Evolutionary conservation across 2,797 vertebrate genomes (phyloP).

Genomic region (Pseudochirops corinnae): DNA sequence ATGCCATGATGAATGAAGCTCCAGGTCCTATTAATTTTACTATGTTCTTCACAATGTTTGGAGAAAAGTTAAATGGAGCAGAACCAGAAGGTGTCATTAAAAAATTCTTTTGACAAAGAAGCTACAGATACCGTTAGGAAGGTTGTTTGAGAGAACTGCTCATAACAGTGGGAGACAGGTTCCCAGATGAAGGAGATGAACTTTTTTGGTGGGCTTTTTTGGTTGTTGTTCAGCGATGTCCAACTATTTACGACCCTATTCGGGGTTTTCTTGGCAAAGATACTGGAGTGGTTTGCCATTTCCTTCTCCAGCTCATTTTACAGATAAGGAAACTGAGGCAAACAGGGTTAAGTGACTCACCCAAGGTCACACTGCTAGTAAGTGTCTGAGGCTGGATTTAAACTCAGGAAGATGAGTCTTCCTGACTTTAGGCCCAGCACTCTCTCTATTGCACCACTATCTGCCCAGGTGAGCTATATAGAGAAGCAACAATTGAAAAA

Average conservation of each 20-base stretch:
- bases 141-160: neutral
- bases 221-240: neutral
- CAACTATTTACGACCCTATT: neutral
- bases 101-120: constrained; percentile 94
- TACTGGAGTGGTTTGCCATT: neutral
- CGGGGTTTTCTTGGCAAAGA: neutral
- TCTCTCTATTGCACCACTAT: neutral
- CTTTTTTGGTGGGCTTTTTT: neutral
- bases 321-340: neutral
- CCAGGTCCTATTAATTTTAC: constrained; percentile 82
- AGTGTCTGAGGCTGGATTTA: neutral
- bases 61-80: constrained; percentile 94
- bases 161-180: neutral
- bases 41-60: constrained; percentile 97
- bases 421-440: neutral
- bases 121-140: constrained; percentile 87
- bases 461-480: neutral
- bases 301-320: neutral
- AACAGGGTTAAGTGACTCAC: neutral
- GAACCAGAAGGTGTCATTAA: constrained; percentile 93
- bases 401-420: neutral
- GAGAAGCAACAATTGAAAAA: too few relatives aligned
- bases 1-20: constrained; percentile 95
- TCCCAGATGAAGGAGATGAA: neutral
- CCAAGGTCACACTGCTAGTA: neutral